phyloP scores from a whole-genome alignment of 2,888 invertebrate species.

The Anthoptus insignis region DNA sequence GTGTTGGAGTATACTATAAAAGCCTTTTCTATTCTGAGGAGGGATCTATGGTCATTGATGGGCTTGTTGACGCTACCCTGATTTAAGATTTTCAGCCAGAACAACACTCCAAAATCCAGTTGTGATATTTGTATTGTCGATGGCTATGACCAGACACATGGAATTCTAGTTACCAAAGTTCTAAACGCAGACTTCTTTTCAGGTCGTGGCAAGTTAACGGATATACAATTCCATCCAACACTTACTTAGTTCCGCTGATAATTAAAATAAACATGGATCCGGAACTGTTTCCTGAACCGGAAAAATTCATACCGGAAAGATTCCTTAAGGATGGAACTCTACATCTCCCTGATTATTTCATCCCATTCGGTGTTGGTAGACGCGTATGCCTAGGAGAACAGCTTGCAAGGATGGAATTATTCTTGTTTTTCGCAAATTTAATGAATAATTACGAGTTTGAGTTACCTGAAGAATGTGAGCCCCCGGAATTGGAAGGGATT shows the following conservation, averaged over 20 bases:
- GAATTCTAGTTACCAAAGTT: too few relatives aligned
- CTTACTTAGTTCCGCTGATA: constrained; percentile 93
- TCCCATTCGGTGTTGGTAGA: constrained; percentile 95
- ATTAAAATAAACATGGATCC: constrained; percentile 95
- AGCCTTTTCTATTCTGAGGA: too few relatives aligned
- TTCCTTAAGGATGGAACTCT: constrained; percentile 92
- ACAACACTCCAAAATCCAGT: too few relatives aligned
- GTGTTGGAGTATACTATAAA: too few relatives aligned
- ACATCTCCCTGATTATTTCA: constrained; percentile 91
- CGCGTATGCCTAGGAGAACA: constrained; percentile 94
- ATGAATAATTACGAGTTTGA: constrained; percentile 91
- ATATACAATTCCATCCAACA: constrained; percentile 91
- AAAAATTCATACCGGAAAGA: constrained; percentile 91
- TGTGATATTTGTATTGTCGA: too few relatives aligned
- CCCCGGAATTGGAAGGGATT: constrained; percentile 91
- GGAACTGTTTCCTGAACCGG: constrained; percentile 92
- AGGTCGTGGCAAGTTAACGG: constrained; percentile 92
- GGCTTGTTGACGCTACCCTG: too few relatives aligned
- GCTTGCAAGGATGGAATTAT: constrained; percentile 94
- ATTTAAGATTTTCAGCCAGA: too few relatives aligned
- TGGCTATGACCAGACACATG: too few relatives aligned
- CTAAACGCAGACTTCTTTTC: too few relatives aligned
- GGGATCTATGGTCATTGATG: too few relatives aligned
- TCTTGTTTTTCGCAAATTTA: constrained; percentile 93
- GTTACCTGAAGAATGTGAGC: constrained; percentile 88